Evolutionary conservation across 2,888 invertebrate species (phyloP).

Genomic region (Linyphia triangularis): DNA sequence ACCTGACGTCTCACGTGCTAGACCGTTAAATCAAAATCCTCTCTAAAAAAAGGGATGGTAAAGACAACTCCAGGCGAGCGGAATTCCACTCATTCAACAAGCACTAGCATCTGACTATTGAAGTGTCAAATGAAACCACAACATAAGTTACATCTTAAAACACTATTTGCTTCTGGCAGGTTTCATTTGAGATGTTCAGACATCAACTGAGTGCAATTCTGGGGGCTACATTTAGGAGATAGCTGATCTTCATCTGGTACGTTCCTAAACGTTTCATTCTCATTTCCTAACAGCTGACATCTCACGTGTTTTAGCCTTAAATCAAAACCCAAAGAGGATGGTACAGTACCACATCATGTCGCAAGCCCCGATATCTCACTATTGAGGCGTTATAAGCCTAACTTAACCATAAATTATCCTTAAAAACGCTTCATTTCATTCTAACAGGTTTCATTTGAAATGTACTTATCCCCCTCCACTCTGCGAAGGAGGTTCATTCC

Average conservation of each 20-base stretch:
- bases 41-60: not conserved
- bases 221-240: not conserved
- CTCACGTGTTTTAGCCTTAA: slow-evolving; percentile 21
- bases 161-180: not conserved
- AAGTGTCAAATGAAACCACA: not conserved
- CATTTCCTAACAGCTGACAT: slow-evolving; percentile 23
- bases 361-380: slow-evolving; percentile 1
- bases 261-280: not conserved
- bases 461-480: slow-evolving; percentile 26
- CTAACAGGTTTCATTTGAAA: slow-evolving; percentile 52
- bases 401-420: slow-evolving; percentile 42
- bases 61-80: too few relatives aligned
- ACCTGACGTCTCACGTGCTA: not conserved
- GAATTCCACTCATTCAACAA: too few relatives aligned
- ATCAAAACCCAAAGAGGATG: slow-evolving; percentile 19
- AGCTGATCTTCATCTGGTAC: not conserved
- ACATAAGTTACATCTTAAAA: not conserved
- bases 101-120: not conserved
- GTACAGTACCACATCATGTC: slow-evolving; percentile 29
- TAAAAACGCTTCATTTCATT: slow-evolving; percentile 51
- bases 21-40: not conserved
- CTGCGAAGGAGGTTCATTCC: slow-evolving; percentile 35
- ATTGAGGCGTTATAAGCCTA: slow-evolving; percentile 42
- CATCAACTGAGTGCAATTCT: not conserved
- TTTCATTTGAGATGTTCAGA: not conserved